These are phyloP conservation scores for Oreortyx pictus DNA, from an alignment of 2,797 vertebrate genomes.

Conservation along the genomic window DNA sequence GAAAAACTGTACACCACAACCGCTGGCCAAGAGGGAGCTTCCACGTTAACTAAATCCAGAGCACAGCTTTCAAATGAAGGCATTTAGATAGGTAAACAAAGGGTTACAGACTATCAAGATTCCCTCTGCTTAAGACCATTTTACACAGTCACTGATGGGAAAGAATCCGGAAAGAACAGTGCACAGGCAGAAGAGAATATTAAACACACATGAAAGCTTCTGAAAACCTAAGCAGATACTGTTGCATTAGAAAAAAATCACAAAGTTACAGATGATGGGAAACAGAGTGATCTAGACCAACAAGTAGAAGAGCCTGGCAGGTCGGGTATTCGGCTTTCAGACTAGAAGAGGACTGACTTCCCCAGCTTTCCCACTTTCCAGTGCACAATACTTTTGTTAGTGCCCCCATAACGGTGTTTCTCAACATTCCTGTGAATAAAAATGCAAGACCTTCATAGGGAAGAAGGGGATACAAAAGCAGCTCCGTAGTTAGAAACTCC, in stretches of 20 bases:
- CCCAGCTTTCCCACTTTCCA: background rate
- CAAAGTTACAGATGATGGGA: background rate
- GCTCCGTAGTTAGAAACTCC: background rate
- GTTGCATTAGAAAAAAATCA: background rate
- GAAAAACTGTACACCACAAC: background rate
- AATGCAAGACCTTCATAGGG: background rate
- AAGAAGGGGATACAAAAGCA: background rate
- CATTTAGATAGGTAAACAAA: background rate
- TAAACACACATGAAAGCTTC: background rate
- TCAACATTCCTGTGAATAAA: background rate
- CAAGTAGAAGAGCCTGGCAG: background rate
- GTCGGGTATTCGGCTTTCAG: background rate
- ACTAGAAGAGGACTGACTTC: background rate
- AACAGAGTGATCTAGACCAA: background rate
- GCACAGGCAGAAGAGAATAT: rapidly evolving
- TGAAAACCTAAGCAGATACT: background rate
- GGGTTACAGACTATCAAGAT: background rate
- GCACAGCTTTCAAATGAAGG: background rate
- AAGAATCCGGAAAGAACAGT: background rate
- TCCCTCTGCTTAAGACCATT: background rate
- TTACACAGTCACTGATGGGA: rapidly evolving
- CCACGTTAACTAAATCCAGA: background rate
- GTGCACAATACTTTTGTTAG: background rate
- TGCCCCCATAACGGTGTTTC: background rate
- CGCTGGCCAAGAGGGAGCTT: background rate